phyloP scores from a whole-genome alignment of 2,797 vertebrate genomes.

The Coreius guichenoti region DNA sequence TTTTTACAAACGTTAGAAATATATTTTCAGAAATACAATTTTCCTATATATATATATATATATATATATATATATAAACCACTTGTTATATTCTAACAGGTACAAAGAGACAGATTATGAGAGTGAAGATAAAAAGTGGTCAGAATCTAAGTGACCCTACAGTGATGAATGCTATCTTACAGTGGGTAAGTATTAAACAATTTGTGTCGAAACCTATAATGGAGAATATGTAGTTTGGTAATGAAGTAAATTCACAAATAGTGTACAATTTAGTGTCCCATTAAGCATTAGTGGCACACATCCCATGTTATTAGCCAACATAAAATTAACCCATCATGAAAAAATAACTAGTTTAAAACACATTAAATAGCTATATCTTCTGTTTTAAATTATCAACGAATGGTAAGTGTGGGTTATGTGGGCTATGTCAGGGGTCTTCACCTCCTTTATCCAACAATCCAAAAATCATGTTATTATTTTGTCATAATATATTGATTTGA shows the following conservation, averaged over 20 bases:
- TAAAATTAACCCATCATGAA: not conserved
- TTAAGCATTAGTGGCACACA: not conserved
- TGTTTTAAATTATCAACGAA: not conserved
- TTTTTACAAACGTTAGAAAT: not conserved
- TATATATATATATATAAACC: no score
- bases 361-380: not conserved
- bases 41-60: no score
- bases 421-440: not conserved
- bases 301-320: not conserved
- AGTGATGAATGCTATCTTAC: not conserved
- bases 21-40: not conserved
- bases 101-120: constrained; percentile 16
- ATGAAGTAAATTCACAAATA: not conserved
- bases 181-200: constrained; percentile 21
- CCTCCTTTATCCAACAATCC: no score
- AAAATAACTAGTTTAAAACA: not conserved
- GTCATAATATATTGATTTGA: no score
- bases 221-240: not conserved
- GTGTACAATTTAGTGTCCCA: not conserved
- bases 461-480: no score
- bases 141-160: not conserved
- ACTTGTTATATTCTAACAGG: not conserved
- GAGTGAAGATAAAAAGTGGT: not conserved
- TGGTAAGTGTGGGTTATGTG: not conserved
- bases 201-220: not conserved